Base-by-base conservation (phyloP, 2,888 invertebrate species). In the Euzophera pinguis region DNA sequence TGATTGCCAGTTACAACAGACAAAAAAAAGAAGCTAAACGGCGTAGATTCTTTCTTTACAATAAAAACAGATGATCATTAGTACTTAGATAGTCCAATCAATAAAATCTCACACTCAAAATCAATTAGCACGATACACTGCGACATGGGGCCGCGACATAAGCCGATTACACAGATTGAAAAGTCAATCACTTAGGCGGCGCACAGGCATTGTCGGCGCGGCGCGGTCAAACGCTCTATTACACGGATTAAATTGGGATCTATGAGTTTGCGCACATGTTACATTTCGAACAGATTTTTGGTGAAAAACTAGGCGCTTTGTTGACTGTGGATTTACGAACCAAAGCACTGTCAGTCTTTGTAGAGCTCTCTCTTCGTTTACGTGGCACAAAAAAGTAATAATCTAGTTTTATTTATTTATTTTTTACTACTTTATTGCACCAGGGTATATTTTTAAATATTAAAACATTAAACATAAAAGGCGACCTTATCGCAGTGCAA, bases 121-220 rank as follows among this genome's bases (percentile, higher is more conserved):
- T 42, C 58, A 57, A 65, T 61, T 49, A 58, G 49, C 56, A 55
- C 47, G 34, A 56, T 52, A 47, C 47, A 48, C 42, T 17, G 29
- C 12, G 10, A 32, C 45, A 32, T 32, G 32, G 13, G 45, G 32
- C 22, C 32, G 53, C 65, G 53, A 47, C 51, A 61, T 78, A 78
- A 74, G 75, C 78, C 75, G 79, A 88, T 89, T 89, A 88, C 71
- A 73, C 73, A 84, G 85, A 89, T 88, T 88, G 88, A 87, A 88
- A 87, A 88, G 88, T 89, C 89, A 88, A 87, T 89, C 87, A 87
- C 83, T 85, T 86, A 81, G 22, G 78, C 37, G 37, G 67, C 61
- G 64, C 60, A 61, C 56, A 56, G 47, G 60, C 57, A 43, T 22
- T 2, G 22, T 5, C 2, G 2, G 22, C 22, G 73, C 81, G 82